A percentile compares a stretch with the other conserved stretches of the same genome.
Evolutionary conservation across 2,888 invertebrate species (phyloP).

Genomic region (Caenorhabditis angaria): DNA sequence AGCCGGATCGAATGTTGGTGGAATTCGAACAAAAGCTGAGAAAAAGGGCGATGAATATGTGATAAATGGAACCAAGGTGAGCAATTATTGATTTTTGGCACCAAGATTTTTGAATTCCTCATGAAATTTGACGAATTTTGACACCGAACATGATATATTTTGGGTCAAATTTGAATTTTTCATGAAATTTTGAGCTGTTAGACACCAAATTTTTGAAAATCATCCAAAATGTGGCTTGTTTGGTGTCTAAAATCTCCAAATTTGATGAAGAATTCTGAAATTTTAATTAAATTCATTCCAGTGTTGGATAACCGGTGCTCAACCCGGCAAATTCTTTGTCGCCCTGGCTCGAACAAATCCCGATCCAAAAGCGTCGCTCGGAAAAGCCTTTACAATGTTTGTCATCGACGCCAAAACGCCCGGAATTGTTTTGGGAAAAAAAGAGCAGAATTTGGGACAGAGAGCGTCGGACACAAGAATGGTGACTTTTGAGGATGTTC

Average conservation of each 20-base stretch:
- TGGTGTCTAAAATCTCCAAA: no score
- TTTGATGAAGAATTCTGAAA: not conserved
- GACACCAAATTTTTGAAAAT: no score
- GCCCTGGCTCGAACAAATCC: conserved; percentile 15
- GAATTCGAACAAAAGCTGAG: conserved; percentile 11
- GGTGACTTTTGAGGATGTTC: conserved; percentile 94
- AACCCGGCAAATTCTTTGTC: conserved; percentile 20
- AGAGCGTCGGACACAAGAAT: conserved; percentile 88
- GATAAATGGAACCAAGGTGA: conserved; percentile 18
- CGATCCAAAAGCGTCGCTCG: conserved; percentile 15
- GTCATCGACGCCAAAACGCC: conserved; percentile 21
- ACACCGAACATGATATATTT: no score
- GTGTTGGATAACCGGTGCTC: conserved; percentile 25
- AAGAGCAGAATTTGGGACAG: conserved; percentile 96
- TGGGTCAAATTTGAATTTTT: no score
- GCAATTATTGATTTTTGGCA: no score
- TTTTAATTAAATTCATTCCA: not conserved
- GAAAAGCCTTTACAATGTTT: conserved; percentile 25
- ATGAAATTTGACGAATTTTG: no score
- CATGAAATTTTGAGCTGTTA: no score
- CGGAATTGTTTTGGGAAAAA: conserved; percentile 77
- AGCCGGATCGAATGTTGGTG: conserved; percentile 21
- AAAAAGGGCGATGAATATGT: conserved; percentile 27
- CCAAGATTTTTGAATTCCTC: no score
- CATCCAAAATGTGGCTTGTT: no score